Evolutionary conservation across 2,797 vertebrate genomes (phyloP).

Genomic region (Acrossocheilus wenchowensis): DNA sequence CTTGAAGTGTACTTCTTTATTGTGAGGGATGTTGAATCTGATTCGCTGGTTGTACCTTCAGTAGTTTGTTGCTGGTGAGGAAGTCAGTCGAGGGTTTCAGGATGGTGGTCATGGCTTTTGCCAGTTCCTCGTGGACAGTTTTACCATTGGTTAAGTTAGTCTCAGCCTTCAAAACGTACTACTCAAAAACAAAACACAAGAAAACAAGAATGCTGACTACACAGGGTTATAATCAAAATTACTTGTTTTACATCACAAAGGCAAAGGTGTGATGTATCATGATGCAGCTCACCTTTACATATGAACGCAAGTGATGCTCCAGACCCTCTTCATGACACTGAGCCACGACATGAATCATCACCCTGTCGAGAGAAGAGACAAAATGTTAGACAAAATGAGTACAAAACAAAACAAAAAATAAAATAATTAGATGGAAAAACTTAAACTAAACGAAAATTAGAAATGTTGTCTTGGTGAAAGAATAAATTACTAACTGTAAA

Average conservation of each 20-base stretch:
- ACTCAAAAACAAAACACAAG: conserved; percentile 31
- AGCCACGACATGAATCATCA: conserved; percentile 93
- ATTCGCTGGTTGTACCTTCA: conserved; percentile 83
- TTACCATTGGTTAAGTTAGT: conserved; percentile 83
- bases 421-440: background rate
- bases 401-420: background rate
- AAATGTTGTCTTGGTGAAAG: background rate
- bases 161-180: conserved; percentile 96
- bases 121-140: conserved; percentile 92
- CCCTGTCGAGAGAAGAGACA: conserved; percentile 30
- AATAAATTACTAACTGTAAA: background rate
- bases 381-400: background rate
- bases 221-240: background rate
- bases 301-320: conserved; percentile 93
- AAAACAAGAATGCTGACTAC: background rate
- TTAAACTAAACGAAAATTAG: background rate
- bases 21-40: background rate
- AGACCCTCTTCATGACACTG: conserved; percentile 97
- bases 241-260: background rate
- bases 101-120: conserved; percentile 97
- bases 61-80: conserved; percentile 95
- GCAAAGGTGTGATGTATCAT: no score
- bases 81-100: conserved; percentile 97
- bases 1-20: background rate
- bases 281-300: conserved; percentile 86